These are phyloP conservation scores for Clarias laeviceps DNA, from an alignment of 2,797 vertebrate species.

Conservation along the genomic window DNA sequence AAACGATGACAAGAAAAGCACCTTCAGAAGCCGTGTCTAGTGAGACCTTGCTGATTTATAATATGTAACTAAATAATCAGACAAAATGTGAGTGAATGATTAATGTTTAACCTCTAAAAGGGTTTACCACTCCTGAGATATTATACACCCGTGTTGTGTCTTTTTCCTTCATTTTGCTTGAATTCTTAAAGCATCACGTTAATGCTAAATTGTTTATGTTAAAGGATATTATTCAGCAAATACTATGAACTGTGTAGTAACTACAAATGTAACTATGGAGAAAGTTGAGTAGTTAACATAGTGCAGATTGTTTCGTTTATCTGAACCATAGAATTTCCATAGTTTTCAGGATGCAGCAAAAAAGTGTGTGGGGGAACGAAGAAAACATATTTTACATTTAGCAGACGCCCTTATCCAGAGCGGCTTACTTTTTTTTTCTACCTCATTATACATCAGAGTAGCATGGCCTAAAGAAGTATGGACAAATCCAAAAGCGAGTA, in stretches of 20 bases:
- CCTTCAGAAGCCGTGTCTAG: slow-evolving; percentile 7
- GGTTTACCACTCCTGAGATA: neutral
- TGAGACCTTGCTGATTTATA: slow-evolving; percentile 27
- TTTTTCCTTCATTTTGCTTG: neutral
- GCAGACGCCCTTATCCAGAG: too few species aligned
- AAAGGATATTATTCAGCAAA: neutral
- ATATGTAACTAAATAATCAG: slow-evolving; percentile 32
- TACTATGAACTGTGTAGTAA: neutral
- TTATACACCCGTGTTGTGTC: neutral
- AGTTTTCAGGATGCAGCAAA: neutral
- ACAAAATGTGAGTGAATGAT: slow-evolving; percentile 2
- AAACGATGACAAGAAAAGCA: slow-evolving; percentile 12
- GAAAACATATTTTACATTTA: too few species aligned
- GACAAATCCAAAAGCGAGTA: neutral
- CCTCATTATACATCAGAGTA: too few species aligned
- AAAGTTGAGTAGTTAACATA: neutral
- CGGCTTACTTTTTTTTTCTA: too few species aligned
- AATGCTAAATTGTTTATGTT: neutral
- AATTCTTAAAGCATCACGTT: neutral
- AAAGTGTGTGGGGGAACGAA: neutral
- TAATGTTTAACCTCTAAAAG: slow-evolving; percentile 43
- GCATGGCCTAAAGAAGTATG: neutral
- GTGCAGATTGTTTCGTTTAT: neutral
- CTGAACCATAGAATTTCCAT: neutral
- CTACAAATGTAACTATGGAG: neutral